phyloP scores from a whole-genome alignment of 2,888 invertebrate species.

The Brachyptera risi region DNA sequence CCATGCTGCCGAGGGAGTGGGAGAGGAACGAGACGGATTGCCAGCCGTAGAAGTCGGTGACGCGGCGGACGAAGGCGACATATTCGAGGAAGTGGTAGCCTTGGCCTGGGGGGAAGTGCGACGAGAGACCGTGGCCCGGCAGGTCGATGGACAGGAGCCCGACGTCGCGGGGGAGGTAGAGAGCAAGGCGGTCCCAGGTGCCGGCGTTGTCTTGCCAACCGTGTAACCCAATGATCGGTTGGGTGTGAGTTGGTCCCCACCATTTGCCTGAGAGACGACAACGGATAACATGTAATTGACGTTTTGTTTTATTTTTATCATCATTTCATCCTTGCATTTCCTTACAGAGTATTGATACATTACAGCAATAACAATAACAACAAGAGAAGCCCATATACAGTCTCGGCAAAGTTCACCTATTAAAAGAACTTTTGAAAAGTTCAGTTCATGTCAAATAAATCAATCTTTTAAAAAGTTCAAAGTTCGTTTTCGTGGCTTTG shows the following conservation, averaged over 20 bases:
- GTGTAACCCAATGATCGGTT: conserved; percentile 39
- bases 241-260: conserved; percentile 35
- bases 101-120: conserved; percentile 36
- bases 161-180: conserved; percentile 35
- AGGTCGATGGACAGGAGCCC: conserved; percentile 39
- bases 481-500: no score
- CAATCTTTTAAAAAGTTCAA: no score
- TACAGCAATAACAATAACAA: no score
- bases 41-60: conserved; percentile 37
- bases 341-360: no score
- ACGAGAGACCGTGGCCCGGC: conserved; percentile 41
- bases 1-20: conserved; percentile 37
- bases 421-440: no score
- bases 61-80: conserved; percentile 33
- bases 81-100: conserved; percentile 35
- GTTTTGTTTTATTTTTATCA: no score
- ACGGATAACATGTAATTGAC: no score
- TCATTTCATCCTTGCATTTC: no score
- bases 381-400: no score
- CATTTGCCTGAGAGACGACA: conserved; percentile 34
- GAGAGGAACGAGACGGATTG: conserved; percentile 32
- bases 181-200: conserved; percentile 38
- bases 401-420: no score
- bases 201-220: conserved; percentile 42
- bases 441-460: no score